These are phyloP conservation scores for Ectropis grisescens DNA, from an alignment of 1,140 invertebrate species.

Conservation along the genomic window DNA sequence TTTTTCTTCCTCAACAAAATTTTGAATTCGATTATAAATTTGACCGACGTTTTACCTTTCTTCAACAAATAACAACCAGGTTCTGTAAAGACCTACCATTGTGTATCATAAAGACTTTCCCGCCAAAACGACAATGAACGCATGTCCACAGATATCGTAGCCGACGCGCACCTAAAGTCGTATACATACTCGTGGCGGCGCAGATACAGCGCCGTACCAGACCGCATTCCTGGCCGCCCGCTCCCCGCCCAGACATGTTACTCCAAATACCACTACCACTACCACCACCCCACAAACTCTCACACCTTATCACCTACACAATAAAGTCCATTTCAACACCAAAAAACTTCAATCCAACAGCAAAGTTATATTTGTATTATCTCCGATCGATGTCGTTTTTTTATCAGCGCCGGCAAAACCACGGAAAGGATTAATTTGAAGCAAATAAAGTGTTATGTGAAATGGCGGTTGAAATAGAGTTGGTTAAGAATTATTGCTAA, in stretches of 20 bases:
- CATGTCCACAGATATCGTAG: too few species aligned
- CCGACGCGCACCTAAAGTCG: too few species aligned
- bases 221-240: constrained; percentile 49
- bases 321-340: constrained; percentile 16
- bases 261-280: constrained; percentile 13
- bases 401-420: constrained; percentile 34
- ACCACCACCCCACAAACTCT: constrained; percentile 6
- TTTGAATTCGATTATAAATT: too few species aligned
- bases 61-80: too few species aligned
- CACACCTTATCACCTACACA: constrained; percentile 2
- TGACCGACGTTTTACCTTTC: too few species aligned
- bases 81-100: too few species aligned
- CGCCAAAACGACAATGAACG: too few species aligned
- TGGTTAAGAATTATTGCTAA: too few species aligned
- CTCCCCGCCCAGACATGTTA: constrained; percentile 18
- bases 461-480: constrained; percentile 8
- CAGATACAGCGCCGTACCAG: too few species aligned
- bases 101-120: too few species aligned
- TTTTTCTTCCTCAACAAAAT: too few species aligned
- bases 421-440: constrained; percentile 61
- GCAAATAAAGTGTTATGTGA: constrained; percentile 49
- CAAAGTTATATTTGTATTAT: constrained; percentile 13
- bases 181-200: too few species aligned
- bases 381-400: constrained; percentile 39
- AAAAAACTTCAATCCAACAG: constrained; percentile 1